These are phyloP conservation scores for Parazoanthus swiftii DNA, from an alignment of 92 coral and sea anemone genomes.

Conservation along the genomic window DNA sequence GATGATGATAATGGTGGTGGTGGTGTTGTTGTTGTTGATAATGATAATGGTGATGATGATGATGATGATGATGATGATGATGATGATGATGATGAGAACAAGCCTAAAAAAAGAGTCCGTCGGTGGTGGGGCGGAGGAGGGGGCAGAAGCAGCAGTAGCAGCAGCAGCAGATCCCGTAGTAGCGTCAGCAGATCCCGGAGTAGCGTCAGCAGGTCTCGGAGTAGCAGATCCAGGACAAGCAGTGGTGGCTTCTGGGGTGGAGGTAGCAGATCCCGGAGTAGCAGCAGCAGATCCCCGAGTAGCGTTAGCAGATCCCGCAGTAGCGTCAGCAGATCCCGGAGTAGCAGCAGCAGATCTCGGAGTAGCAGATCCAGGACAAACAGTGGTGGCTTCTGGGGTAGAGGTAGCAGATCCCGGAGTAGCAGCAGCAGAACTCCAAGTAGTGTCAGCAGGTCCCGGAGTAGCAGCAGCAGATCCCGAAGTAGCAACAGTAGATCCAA, in stretches of 20 bases:
- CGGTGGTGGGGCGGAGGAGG: conserved; percentile 38
- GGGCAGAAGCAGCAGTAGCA: conserved; percentile 17
- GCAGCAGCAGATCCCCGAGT: neutral
- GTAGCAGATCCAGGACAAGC: neutral
- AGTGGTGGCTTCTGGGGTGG: conserved; percentile 32
- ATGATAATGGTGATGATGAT: neutral
- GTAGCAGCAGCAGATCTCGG: conserved; percentile 1
- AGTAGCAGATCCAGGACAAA: neutral
- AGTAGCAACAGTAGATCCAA: conserved; percentile 1
- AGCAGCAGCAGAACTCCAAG: neutral
- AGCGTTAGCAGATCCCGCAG: neutral
- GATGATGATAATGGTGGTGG: neutral
- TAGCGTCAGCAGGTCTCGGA: neutral
- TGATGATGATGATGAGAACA: conserved; percentile 28
- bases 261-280: neutral
- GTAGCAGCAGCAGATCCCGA: conserved; percentile 3
- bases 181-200: neutral
- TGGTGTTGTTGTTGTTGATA: neutral
- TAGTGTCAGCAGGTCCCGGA: neutral
- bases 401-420: neutral
- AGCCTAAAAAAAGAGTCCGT: conserved; percentile 36
- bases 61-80: neutral
- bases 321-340: neutral
- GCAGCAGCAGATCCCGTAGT: neutral
- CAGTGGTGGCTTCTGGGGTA: neutral